phyloP scores from a whole-genome alignment of 2,797 vertebrate genomes.

The Mus minutoides region DNA sequence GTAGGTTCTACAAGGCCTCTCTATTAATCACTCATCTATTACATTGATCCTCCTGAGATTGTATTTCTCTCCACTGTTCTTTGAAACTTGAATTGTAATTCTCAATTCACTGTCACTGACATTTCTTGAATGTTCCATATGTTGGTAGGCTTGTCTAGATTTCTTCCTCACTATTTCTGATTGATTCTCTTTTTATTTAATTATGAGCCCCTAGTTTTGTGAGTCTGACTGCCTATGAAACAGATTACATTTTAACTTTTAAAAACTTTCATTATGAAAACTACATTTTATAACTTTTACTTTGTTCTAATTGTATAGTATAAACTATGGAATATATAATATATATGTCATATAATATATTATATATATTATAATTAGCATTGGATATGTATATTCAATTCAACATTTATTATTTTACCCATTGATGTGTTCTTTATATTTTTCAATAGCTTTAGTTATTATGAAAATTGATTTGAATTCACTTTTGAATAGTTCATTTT shows the following conservation, averaged over 20 bases:
- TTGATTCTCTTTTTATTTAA: neutral
- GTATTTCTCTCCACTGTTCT: neutral
- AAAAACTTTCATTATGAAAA: neutral
- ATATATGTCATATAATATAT: too few relatives aligned
- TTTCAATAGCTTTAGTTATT: neutral
- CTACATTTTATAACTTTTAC: slow-evolving; percentile 1
- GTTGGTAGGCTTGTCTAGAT: neutral
- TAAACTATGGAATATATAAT: neutral
- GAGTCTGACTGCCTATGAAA: neutral
- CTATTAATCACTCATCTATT: neutral
- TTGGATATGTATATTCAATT: neutral
- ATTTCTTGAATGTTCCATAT: neutral
- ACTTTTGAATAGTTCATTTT: neutral
- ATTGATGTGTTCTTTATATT: neutral
- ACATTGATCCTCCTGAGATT: neutral
- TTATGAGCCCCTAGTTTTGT: neutral
- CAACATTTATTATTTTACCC: neutral
- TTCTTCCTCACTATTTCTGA: neutral
- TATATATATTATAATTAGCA: too few relatives aligned
- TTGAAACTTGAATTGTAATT: slow-evolving; percentile 17
- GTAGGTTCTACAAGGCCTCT: slow-evolving; percentile 8
- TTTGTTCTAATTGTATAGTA: neutral
- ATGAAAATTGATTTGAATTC: slow-evolving; percentile 36
- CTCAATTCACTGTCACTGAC: neutral
- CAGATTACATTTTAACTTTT: slow-evolving; percentile 5